These are phyloP conservation scores for Papilio polytes DNA, from an alignment of 1,140 invertebrate species.

Conservation along the genomic window DNA sequence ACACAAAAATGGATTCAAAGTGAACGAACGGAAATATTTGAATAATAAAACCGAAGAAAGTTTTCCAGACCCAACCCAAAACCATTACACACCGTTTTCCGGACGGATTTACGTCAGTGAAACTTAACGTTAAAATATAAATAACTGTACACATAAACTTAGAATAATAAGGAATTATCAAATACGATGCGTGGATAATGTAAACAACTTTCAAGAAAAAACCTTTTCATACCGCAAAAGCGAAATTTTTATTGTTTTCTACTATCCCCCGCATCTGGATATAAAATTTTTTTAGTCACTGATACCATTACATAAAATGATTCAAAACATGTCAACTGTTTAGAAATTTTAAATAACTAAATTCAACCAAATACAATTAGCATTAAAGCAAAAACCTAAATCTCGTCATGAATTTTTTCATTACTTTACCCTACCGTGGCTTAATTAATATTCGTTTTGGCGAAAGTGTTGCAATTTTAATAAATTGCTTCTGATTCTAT, in stretches of 20 bases:
- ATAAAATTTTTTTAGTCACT: no score
- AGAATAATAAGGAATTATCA: neutral
- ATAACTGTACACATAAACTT: neutral
- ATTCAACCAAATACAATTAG: no score
- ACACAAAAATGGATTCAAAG: neutral
- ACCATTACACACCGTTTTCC: neutral
- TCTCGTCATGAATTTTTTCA: neutral
- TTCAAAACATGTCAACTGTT: no score
- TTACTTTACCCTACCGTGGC: neutral
- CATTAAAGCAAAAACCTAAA: no score
- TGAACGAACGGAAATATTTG: conserved; percentile 11
- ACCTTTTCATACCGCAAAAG: no score
- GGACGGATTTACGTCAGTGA: conserved; percentile 9
- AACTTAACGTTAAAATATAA: neutral
- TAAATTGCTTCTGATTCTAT: conserved; percentile 9
- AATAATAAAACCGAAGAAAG: conserved; percentile 18
- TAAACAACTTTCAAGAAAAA: no score
- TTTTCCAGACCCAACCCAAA: conserved; percentile 6
- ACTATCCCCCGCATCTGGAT: no score
- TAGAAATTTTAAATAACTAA: no score
- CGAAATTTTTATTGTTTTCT: no score
- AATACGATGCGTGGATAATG: neutral
- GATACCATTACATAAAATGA: no score
- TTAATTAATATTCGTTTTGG: conserved; percentile 3
- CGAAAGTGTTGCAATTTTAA: conserved; percentile 14